Percentiles rank a stretch among this genome's conserved stretches.
Evolutionary conservation across 2,888 invertebrate species (phyloP).

Genomic region (Barypeithes pellucidus): DNA sequence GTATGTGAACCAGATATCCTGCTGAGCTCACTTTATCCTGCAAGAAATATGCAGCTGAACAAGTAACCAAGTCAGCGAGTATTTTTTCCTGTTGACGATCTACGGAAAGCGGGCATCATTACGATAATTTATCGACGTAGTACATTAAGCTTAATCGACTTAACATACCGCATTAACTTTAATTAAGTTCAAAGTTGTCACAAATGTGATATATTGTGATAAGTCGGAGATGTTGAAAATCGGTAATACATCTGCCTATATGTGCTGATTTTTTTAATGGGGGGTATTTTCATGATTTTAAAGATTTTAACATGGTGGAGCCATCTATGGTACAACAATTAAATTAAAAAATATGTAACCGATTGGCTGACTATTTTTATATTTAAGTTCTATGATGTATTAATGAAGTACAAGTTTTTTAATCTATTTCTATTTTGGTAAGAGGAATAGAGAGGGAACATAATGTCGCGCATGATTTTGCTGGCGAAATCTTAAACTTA

Average conservation of each 20-base stretch:
- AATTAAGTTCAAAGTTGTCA: slow-evolving; percentile 30
- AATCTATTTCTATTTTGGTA: too few relatives aligned
- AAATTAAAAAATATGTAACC: too few relatives aligned
- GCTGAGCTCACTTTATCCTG: slow-evolving; percentile 10
- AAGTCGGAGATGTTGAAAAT: slow-evolving; percentile 2
- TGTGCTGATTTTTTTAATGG: too few relatives aligned
- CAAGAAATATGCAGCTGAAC: slow-evolving; percentile 24
- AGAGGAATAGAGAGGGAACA: too few relatives aligned
- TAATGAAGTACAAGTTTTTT: too few relatives aligned
- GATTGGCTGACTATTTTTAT: too few relatives aligned
- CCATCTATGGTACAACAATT: too few relatives aligned
- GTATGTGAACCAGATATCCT: slow-evolving; percentile 17
- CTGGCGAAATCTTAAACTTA: too few relatives aligned
- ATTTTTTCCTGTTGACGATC: slow-evolving; percentile 2
- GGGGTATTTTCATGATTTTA: too few relatives aligned
- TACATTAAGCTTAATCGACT: slow-evolving; percentile 17
- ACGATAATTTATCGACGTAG: slow-evolving; percentile 29
- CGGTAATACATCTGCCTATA: slow-evolving; percentile 6
- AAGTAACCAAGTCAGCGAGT: slow-evolving; percentile 6
- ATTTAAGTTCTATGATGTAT: too few relatives aligned
- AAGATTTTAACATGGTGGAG: too few relatives aligned
- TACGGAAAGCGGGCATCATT: slow-evolving; percentile 6
- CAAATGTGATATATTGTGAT: slow-evolving; percentile 31
- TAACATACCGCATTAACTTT: slow-evolving; percentile 30
- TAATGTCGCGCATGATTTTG: too few relatives aligned